phyloP scores from a whole-genome alignment of 2,888 invertebrate species.

The Glaucopsyche alexis region DNA sequence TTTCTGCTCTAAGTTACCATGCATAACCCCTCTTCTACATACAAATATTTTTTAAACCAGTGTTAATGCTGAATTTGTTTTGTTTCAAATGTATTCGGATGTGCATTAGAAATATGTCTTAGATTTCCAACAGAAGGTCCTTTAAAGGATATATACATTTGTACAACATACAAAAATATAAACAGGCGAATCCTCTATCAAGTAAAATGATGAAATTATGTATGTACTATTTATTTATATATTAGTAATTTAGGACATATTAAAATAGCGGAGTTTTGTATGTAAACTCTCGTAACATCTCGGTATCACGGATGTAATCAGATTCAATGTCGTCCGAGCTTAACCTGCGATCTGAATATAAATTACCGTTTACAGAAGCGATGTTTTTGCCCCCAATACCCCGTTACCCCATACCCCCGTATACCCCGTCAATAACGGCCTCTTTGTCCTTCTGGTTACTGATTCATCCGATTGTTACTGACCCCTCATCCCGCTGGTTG shows the following conservation, averaged over 20 bases:
- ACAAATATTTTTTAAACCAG: background rate
- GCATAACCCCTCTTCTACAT: background rate
- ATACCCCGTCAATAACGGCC: background rate
- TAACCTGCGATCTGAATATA: constrained; percentile 29
- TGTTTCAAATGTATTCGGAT: too few relatives aligned
- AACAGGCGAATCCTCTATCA: too few relatives aligned
- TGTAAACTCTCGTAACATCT: constrained; percentile 24
- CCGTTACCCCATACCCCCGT: background rate
- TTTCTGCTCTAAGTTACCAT: background rate
- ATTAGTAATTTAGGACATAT: background rate
- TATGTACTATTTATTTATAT: too few relatives aligned
- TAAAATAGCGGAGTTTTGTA: constrained; percentile 15
- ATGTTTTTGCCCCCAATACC: constrained; percentile 8
- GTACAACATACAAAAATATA: too few relatives aligned
- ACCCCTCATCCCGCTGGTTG: background rate
- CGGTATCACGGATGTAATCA: constrained; percentile 26
- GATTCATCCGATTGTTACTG: background rate
- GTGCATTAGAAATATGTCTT: too few relatives aligned
- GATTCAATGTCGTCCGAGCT: constrained; percentile 29
- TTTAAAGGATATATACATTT: too few relatives aligned
- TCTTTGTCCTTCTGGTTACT: background rate
- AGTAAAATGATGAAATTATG: background rate
- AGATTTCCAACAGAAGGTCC: too few relatives aligned
- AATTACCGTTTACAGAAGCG: constrained; percentile 20
- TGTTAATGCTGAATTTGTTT: too few relatives aligned